A percentile compares a stretch with the other conserved stretches of the same genome.
Evolutionary conservation across 2,888 invertebrate species (phyloP).

Genomic region (Dastarcus helophoroides): DNA sequence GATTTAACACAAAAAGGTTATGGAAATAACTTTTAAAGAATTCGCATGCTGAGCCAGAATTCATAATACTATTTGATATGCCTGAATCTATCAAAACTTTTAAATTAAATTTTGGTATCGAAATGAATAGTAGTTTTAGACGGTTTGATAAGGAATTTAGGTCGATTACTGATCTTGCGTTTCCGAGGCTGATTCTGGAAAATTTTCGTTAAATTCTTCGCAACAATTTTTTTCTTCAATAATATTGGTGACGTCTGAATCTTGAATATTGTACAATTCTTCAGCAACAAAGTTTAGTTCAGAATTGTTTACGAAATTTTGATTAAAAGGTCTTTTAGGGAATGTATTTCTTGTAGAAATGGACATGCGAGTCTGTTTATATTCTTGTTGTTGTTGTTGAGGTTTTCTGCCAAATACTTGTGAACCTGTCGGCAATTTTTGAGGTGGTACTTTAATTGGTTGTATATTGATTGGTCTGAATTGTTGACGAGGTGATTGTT

Average conservation of each 20-base stretch:
- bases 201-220: conserved; percentile 7
- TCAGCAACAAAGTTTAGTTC: conserved; percentile 4
- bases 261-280: conserved; percentile 8
- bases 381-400: too few relatives aligned
- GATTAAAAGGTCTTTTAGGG: too few relatives aligned
- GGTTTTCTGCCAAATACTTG: too few relatives aligned
- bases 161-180: conserved; percentile 3
- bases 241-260: conserved; percentile 2
- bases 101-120: conserved; percentile 8
- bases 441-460: too few relatives aligned
- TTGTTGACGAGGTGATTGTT: neutral
- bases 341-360: too few relatives aligned
- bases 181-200: conserved; percentile 11
- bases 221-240: neutral
- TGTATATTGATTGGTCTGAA: conserved; percentile 1
- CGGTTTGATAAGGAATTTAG: conserved; percentile 10
- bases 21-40: conserved; percentile 10
- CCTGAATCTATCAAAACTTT: conserved; percentile 13
- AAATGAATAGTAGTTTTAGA: conserved; percentile 14
- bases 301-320: too few relatives aligned
- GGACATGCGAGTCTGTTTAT: too few relatives aligned
- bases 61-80: conserved; percentile 13
- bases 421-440: neutral
- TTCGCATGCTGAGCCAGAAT: conserved; percentile 7
- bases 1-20: conserved; percentile 11